Evolutionary conservation across 1,140 invertebrate species (phyloP).

Genomic region (Chelonus insularis): DNA sequence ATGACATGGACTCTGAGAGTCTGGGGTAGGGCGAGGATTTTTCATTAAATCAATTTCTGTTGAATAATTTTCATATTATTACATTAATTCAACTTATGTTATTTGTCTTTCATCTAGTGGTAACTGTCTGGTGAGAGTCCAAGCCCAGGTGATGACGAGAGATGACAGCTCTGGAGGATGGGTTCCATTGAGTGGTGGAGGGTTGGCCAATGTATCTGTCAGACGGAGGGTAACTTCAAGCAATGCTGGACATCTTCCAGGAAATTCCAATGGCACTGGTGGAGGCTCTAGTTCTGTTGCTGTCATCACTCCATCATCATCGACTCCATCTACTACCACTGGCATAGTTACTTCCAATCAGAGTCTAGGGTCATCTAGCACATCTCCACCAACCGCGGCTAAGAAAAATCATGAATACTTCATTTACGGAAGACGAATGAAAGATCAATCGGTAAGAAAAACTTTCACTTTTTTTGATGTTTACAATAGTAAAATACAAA

Average conservation of each 20-base stretch:
- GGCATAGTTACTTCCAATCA: conserved; percentile 29
- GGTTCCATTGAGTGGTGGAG: conserved; percentile 91
- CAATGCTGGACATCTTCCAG: conserved; percentile 24
- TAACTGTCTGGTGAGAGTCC: conserved; percentile 90
- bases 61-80: conserved; percentile 1
- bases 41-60: conserved; percentile 10
- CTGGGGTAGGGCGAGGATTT: conserved; percentile 19
- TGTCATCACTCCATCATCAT: conserved; percentile 39
- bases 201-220: conserved; percentile 89
- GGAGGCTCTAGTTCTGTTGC: conserved; percentile 38
- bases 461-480: too few relatives aligned
- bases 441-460: conserved; percentile 86
- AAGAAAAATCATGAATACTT: conserved; percentile 79
- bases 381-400: conserved; percentile 47
- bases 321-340: conserved; percentile 38
- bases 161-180: conserved; percentile 96
- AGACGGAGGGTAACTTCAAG: conserved; percentile 66
- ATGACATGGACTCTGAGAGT: conserved; percentile 22
- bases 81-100: too few relatives aligned
- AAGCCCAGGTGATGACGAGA: conserved; percentile 97
- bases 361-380: conserved; percentile 46
- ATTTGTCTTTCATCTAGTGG: conserved; percentile 66
- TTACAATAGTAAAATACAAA: too few relatives aligned
- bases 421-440: conserved; percentile 88
- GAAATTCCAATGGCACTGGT: conserved; percentile 36